Evolutionary conservation across 2,888 invertebrate species (phyloP).

Genomic region (Villa cingulata): DNA sequence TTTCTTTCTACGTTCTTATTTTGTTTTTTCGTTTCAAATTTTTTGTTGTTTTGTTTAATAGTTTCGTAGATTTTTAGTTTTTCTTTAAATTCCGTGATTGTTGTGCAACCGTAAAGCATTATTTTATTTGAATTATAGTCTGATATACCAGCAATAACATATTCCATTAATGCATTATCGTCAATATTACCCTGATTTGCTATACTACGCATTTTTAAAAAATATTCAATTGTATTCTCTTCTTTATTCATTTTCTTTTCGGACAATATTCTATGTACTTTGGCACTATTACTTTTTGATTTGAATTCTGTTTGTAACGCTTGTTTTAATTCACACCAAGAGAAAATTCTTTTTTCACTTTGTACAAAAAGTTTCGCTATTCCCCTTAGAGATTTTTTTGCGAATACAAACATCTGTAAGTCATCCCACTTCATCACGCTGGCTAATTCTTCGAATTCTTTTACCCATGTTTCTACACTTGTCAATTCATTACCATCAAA

Average conservation of each 20-base stretch:
- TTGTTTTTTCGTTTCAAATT: not conserved
- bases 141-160: not conserved
- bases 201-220: no score
- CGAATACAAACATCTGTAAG: not conserved
- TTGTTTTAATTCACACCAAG: no score
- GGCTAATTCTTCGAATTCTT: not conserved
- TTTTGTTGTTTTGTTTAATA: not conserved
- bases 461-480: not conserved
- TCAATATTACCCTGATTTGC: no score
- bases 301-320: no score
- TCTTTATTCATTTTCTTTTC: no score
- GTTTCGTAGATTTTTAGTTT: slow-evolving; percentile 2
- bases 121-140: not conserved
- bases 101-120: not conserved
- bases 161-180: no score
- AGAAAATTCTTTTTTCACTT: not conserved
- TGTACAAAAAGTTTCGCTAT: not conserved
- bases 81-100: not conserved
- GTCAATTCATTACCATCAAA: not conserved
- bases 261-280: no score
- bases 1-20: not conserved
- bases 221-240: no score
- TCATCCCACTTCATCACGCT: not conserved
- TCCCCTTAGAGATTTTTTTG: not conserved
- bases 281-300: no score